Base-by-base conservation (phyloP, 2,888 invertebrate genomes). In the Xanthorhoe designata region DNA sequence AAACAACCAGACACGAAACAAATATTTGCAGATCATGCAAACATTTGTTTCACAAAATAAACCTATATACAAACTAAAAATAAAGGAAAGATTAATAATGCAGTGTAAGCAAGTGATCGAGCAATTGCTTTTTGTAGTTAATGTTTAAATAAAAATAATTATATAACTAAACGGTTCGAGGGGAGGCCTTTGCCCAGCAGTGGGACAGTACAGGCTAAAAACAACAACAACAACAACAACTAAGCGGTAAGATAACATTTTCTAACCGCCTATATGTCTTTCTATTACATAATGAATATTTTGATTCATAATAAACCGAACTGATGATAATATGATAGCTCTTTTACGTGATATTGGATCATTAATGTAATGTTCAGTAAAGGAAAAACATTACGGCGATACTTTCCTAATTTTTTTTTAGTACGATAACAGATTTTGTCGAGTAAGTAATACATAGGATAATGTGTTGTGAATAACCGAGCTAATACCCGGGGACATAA, bases 401-500 rank as follows among this genome's bases (percentile, higher is more conserved):
- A 51, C 29, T 53, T 42, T 68, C 61, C 60, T 56, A 68, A 61
- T 66, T 69, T 66, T 66, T 70, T 66, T 65, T 15, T 63, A 38
- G 15, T 49, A 32, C 35, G 49, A 38, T 50, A 54, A 29, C 42
- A 65, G 58, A 63, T 61, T 73, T 75, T 74, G 73, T 69, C 72
- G 66, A 64, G 70, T 76, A 73, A 80, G 79, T 78, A 78, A 76
- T 76, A 78, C 71, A 71, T 17, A 15, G 10, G 29, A n/a, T 19
- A 51, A 17, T 19, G 83, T 71, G 74, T 74, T 61, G 66, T 76
- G 70, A 78, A 76, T 78, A 81, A 80, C 81, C 79, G 79, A 82
- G 80, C 81, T 85, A 82, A 85, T 83, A 85, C 80, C 80, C 79
- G 77, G 76, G 78, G 82, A 89, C 85, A 84, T 88, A 87, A 89